phyloP scores from a whole-genome alignment of 2,888 invertebrate genomes.

The Patella caerulea region DNA sequence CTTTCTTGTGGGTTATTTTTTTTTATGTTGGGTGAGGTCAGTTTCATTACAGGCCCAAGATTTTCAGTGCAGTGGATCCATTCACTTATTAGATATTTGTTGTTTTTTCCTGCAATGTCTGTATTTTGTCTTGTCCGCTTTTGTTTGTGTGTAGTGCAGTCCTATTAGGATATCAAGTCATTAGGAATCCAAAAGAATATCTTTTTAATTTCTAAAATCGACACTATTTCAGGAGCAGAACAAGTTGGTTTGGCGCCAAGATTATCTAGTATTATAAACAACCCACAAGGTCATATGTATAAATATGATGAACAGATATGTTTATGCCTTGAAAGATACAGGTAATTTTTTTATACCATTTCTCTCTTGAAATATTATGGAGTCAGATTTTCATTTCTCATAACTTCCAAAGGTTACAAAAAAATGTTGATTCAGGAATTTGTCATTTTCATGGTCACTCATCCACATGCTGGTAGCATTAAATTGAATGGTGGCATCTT shows the following conservation, averaged over 20 bases:
- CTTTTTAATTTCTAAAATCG: not conserved
- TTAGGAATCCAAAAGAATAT: not conserved
- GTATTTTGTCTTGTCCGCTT: no score
- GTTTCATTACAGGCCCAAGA: no score
- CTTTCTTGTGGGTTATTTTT: no score
- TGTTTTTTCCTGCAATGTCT: no score
- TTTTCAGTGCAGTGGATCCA: no score
- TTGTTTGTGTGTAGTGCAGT: no score
- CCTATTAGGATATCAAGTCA: no score
- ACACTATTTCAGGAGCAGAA: conserved; percentile 32
- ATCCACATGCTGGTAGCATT: not conserved
- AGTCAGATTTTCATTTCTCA: not conserved
- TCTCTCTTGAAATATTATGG: not conserved
- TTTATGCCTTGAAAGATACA: conserved; percentile 64
- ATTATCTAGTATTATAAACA: conserved; percentile 60
- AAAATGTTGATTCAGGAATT: no score
- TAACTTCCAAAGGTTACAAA: not conserved
- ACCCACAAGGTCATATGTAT: conserved; percentile 64
- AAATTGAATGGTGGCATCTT: not conserved
- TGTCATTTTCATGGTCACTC: not conserved
- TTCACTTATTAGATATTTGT: no score
- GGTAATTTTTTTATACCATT: conserved; percentile 43
- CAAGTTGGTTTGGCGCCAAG: conserved; percentile 55
- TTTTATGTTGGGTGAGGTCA: no score
- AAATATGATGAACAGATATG: conserved; percentile 67